These are phyloP conservation scores for Tokudaia tokunoshimensis DNA, from an alignment of 2,797 vertebrate species.

Conservation along the genomic window DNA sequence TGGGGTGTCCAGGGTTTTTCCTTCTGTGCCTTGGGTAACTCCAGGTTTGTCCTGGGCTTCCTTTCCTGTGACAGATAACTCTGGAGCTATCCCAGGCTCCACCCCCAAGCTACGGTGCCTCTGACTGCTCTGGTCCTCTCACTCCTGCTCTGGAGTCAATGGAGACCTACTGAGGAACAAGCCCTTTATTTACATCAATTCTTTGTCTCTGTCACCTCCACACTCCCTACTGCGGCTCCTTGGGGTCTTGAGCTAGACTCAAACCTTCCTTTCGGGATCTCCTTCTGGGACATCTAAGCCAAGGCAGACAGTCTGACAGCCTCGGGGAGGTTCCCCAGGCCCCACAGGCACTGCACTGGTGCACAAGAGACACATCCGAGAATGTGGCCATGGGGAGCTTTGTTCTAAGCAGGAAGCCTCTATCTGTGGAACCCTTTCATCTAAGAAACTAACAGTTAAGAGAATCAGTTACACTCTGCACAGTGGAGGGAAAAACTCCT, in stretches of 20 bases:
- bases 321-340: fast-evolving
- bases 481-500: background rate
- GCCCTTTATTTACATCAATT: background rate
- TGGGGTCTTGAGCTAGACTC: background rate
- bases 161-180: background rate
- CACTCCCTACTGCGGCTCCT: background rate
- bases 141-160: too few relatives aligned
- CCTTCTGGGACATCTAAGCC: background rate
- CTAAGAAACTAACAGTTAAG: background rate
- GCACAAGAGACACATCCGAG: background rate
- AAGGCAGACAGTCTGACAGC: background rate
- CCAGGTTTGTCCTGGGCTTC: background rate
- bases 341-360: background rate
- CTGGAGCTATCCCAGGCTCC: background rate
- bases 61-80: background rate
- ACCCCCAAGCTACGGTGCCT: background rate
- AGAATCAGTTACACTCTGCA: background rate
- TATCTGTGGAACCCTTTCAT: background rate
- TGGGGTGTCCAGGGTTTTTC: background rate
- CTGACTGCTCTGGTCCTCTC: background rate
- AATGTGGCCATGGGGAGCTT: background rate
- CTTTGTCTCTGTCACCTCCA: background rate
- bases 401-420: background rate
- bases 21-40: background rate
- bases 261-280: background rate